phyloP scores from a whole-genome alignment of 2,888 invertebrate genomes.

The Sminthurides aquaticus region DNA sequence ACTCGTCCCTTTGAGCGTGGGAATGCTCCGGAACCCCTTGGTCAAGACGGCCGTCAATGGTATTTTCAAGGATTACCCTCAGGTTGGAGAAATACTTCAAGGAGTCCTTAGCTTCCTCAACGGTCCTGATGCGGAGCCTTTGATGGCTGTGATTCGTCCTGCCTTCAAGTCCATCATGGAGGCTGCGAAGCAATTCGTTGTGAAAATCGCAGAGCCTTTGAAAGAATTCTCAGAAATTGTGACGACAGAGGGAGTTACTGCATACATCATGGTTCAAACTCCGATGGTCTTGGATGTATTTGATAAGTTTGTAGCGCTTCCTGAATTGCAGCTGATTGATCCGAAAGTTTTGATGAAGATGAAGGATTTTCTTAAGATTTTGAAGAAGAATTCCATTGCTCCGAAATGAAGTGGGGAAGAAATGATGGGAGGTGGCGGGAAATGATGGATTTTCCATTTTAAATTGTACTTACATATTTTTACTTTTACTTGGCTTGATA shows the following conservation, averaged over 20 bases:
- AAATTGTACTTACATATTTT: too few species aligned
- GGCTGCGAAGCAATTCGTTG: neutral
- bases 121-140: neutral
- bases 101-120: neutral
- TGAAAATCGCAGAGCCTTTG: neutral
- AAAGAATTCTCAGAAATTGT: neutral
- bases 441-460: too few species aligned
- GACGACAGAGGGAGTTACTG: neutral
- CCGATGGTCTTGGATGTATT: neutral
- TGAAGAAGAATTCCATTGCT: neutral
- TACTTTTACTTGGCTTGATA: too few species aligned
- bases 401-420: too few species aligned
- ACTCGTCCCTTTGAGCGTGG: neutral
- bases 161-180: neutral
- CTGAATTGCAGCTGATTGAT: neutral
- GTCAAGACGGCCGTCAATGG: neutral
- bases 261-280: neutral
- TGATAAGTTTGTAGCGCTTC: neutral
- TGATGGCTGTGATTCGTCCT: neutral
- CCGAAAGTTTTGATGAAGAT: neutral
- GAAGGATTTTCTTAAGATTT: neutral
- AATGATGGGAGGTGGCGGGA: too few species aligned
- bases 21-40: neutral
- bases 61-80: neutral
- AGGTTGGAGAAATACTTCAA: neutral